Evolutionary conservation across 1,140 invertebrate species (phyloP), one percentile per base, ranked within the genome.

Genomic region (Holotrichia oblita): DNA sequence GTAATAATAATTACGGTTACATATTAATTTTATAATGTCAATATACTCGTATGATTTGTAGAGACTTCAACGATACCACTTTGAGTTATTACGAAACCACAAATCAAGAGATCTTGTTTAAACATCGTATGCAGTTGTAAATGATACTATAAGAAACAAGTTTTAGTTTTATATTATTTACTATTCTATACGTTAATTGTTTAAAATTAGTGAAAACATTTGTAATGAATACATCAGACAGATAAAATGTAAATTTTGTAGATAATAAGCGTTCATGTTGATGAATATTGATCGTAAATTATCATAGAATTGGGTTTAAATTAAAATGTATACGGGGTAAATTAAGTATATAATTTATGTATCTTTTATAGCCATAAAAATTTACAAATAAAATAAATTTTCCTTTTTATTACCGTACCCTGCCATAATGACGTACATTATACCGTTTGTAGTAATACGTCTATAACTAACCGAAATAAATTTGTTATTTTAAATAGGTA

Each of bases 301-400:
- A 48, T 48, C 44, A 48, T 48, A 48, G 44, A 48, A 48, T 48
- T 48, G 44, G 44, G 44, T 48, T 48, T 48, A 48, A 48, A 48
- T 48, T 48, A 48, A 48, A 48, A 48, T 48, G 44, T 48, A 48
- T 48, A 48, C 44, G 7, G 44, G n/a, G 12, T n/a, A 48, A 48
- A 48, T 48, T 48, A 48, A 48, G 12, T 48, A 48, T 48, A 12
- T 48, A 48, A 48, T 48, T 48, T 48, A 48, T 48, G 44, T 48
- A 48, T n/a, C 44, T 48, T 48, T 48, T 48, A 48, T 12, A 48
- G 44, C 44, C 44, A 48, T 48, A 48, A n/a, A n/a, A n/a, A n/a
- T n/a, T n/a, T n/a, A n/a, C n/a, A n/a, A n/a, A n/a, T n/a, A n/a
- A n/a, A n/a, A 48, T 48, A 48, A 48, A 48, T 48, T 48, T 12